These are phyloP conservation scores for Origma solitaria DNA, from an alignment of 2,113 vertebrate genomes.

Conservation along the genomic window DNA sequence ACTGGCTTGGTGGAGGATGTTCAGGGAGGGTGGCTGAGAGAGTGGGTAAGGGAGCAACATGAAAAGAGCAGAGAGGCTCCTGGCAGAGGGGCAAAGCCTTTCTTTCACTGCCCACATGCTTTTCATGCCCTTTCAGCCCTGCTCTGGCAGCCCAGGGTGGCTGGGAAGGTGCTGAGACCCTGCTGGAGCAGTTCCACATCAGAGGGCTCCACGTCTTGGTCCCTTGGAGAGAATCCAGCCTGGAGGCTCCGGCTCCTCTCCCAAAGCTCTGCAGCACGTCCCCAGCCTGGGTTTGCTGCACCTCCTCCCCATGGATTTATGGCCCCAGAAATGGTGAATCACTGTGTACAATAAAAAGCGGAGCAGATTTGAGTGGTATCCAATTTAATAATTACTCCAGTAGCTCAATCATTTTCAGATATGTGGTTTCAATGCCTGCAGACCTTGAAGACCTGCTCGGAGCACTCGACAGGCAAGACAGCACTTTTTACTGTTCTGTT, in stretches of 20 bases:
- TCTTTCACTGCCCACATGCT: neutral
- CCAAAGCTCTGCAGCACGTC: too few species aligned
- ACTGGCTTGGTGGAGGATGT: neutral
- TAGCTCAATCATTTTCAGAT: constrained; percentile 69
- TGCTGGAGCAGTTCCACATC: neutral
- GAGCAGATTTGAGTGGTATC: constrained; percentile 52
- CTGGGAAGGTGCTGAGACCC: neutral
- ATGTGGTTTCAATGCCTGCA: constrained; percentile 4
- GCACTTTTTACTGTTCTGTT: neutral
- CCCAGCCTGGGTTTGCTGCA: neutral
- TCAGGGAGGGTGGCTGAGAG: neutral
- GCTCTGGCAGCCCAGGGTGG: neutral
- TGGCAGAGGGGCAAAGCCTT: neutral
- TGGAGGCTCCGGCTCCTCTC: neutral
- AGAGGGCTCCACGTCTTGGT: neutral
- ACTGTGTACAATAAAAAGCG: constrained; percentile 53
- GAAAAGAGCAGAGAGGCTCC: neutral
- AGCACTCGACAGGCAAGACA: neutral
- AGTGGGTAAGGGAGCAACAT: fast-evolving
- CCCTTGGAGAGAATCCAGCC: neutral
- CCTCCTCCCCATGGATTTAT: constrained; percentile 49
- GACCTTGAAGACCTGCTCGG: neutral
- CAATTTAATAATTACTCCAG: constrained; percentile 68
- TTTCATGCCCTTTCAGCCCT: neutral
- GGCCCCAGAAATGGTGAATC: constrained; percentile 55